Percentiles rank a stretch among this genome's conserved stretches.
These are phyloP conservation scores for Chalcis sispes DNA, from an alignment of 2,888 invertebrate species.

Conservation along the genomic window DNA sequence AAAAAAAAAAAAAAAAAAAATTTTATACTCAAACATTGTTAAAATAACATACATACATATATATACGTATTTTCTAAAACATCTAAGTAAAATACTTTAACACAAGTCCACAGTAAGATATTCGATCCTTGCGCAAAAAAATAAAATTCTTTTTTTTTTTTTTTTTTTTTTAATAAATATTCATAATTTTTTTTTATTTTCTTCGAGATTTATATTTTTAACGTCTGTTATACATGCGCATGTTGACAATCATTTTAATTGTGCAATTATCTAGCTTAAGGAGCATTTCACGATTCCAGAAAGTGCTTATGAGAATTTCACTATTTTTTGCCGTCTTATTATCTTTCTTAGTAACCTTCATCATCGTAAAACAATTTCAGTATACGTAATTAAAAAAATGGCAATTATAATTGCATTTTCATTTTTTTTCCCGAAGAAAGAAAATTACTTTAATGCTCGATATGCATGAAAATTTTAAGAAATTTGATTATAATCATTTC, in stretches of 20 bases:
- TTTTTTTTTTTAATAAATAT: no score
- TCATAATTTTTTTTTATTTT: no score
- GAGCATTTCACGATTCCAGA: constrained; percentile 3
- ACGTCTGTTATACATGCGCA: background rate
- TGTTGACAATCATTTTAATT: constrained; percentile 23
- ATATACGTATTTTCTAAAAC: no score
- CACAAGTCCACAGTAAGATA: no score
- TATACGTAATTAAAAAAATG: constrained; percentile 36
- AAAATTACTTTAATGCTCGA: constrained; percentile 4
- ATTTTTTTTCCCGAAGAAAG: background rate
- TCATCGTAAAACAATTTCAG: constrained; percentile 14
- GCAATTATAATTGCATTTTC: background rate
- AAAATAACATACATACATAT: no score
- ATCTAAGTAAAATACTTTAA: no score
- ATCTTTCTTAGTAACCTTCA: constrained; percentile 29
- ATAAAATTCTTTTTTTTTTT: no score
- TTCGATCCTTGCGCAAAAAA: no score
- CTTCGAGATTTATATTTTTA: background rate
- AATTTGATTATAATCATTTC: no score
- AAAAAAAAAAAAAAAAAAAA: no score
- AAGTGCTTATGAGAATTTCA: background rate
- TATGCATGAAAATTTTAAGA: background rate
- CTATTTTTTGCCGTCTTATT: constrained; percentile 22
- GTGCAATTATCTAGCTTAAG: constrained; percentile 4
- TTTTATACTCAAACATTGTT: no score